Conservation (phyloP, 2,113 vertebrate genomes). For the Hystrix cristata region DNA sequence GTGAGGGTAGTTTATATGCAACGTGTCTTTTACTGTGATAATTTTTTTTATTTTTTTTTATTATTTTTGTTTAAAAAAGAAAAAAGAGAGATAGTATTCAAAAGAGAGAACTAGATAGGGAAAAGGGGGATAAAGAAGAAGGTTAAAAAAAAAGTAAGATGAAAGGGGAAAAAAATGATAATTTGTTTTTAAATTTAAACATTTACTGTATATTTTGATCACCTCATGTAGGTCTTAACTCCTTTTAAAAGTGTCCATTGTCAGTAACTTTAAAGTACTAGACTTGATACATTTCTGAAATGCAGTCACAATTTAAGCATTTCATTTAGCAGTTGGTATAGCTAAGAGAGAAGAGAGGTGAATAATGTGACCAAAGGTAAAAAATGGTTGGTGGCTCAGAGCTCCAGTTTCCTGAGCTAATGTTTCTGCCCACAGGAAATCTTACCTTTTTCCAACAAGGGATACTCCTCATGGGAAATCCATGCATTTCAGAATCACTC, state of each 20-base stretch:
- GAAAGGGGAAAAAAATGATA: too few species aligned
- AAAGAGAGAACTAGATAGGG: too few species aligned
- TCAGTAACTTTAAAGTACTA: not conserved
- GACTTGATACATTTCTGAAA: not conserved
- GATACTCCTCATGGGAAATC: not conserved
- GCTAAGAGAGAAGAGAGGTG: not conserved
- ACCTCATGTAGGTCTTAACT: not conserved
- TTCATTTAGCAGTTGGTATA: not conserved
- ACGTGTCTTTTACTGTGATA: not conserved
- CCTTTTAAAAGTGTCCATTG: not conserved
- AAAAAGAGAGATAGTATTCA: too few species aligned
- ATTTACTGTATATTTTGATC: not conserved
- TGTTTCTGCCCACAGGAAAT: accelerated
- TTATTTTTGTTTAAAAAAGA: too few species aligned
- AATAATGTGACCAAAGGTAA: not conserved
- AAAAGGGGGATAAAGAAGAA: too few species aligned
- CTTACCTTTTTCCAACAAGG: not conserved
- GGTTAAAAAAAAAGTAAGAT: too few species aligned
- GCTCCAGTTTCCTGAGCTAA: not conserved
- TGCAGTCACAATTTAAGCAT: not conserved
- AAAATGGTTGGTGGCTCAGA: not conserved
- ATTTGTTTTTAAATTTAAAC: not conserved
- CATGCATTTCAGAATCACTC: not conserved
- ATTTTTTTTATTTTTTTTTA: not conserved
- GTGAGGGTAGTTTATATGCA: not conserved